These are phyloP conservation scores for Canis aureus DNA, from an alignment of 2,113 vertebrate species.

Conservation along the genomic window DNA sequence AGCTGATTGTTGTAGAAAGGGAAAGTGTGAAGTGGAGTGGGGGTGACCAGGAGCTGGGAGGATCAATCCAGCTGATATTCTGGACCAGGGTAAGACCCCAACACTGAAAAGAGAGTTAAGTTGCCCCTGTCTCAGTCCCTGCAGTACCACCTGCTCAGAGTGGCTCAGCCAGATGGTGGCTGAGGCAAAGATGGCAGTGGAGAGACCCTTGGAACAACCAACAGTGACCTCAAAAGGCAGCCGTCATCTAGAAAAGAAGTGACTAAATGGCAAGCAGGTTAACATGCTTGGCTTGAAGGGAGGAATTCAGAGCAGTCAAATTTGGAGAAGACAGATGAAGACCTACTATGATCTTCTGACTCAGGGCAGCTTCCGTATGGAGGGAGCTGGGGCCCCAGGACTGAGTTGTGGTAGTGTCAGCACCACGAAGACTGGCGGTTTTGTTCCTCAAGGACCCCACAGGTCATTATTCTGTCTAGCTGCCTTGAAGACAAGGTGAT, in stretches of 20 bases:
- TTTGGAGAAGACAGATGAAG: not conserved
- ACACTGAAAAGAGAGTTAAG: not conserved
- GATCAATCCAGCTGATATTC: not conserved
- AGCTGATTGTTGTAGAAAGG: not conserved
- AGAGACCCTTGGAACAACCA: not conserved
- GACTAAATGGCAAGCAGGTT: not conserved
- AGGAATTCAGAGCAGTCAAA: not conserved
- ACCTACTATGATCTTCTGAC: not conserved
- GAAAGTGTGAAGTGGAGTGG: fast-evolving
- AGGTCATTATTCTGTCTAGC: not conserved
- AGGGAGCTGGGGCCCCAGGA: not conserved
- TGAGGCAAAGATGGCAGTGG: not conserved
- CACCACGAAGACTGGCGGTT: fast-evolving
- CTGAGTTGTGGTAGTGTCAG: too few species aligned
- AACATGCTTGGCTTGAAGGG: too few species aligned
- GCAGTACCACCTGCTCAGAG: fast-evolving
- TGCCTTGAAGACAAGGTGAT: not conserved
- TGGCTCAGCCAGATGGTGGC: not conserved
- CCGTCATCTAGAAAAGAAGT: not conserved
- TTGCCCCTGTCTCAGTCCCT: too few species aligned
- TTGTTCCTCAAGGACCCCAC: not conserved
- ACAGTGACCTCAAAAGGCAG: not conserved
- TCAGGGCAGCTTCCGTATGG: fast-evolving
- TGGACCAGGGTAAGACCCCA: not conserved
- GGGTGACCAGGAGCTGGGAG: not conserved